Base-by-base conservation (phyloP, 2,113 vertebrate species). In the Telmatochromis sp. region DNA sequence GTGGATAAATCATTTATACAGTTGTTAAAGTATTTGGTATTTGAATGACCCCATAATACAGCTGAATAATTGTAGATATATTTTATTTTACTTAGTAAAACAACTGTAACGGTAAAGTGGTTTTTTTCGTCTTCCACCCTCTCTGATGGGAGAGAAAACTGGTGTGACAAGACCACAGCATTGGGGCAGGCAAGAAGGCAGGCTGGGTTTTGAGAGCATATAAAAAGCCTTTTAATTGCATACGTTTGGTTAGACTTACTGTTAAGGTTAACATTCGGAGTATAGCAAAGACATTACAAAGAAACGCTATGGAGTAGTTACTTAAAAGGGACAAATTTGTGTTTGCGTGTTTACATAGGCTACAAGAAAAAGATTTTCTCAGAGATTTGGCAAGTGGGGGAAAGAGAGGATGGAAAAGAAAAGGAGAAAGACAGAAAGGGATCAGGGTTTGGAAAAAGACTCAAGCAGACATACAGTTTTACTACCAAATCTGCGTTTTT, bases 221-320 rank as follows among this genome's bases (percentile, higher is more conserved):
- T 93, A 93, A 95, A 95, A 96, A 94, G 81, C 86, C 91, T 95
- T 95, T 94, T 95, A 93, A 95, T 96, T 95, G 93, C 42, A 85
- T 94, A 88, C 87, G 86, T 92, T 94, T 91, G 92, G 92, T 95
- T 95, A 91, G 81, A 90, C 87, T 90, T 93, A 93, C 87, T 93
- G 90, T 93, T 93, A 89, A 7, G 51, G 86, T 95, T 93, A 89
- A 86, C 90, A 88, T 88, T 92, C 70, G 70, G 85, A 82, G 83
- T 90, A 86, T 86, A 93, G 84, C 51, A 88, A 88, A 88, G 82
- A 89, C 82, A 91, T 93, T 86, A 85, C 51, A 86, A 90, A 83
- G 89, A 86, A 81, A 86, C 35, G 87, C 85, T 79, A 57, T 78
- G 57, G 87, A 90, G 87, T 49, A 68, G 79, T 91, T 65, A 73